Conservation (phyloP, 1,140 invertebrate species). For the Drosophila sulfurigaster region DNA sequence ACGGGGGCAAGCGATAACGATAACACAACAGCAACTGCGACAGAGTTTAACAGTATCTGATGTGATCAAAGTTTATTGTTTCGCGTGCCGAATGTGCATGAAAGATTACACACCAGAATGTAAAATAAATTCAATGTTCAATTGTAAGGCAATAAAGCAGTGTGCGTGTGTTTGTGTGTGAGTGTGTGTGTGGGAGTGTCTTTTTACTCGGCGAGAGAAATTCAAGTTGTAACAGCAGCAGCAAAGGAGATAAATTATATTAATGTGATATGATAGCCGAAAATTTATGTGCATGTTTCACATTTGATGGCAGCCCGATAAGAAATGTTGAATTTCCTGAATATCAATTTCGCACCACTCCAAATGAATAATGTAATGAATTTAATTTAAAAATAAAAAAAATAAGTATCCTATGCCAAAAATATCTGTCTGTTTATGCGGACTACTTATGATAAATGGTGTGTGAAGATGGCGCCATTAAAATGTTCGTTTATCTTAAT, state of each 20-base stretch:
- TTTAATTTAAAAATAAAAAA: conserved; percentile 58
- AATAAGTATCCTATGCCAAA: not conserved
- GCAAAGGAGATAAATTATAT: conserved; percentile 70
- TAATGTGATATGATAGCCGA: conserved; percentile 74
- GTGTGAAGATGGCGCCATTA: conserved; percentile 48
- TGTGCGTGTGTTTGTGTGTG: conserved; percentile 31
- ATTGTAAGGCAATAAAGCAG: conserved; percentile 48
- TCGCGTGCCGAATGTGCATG: conserved; percentile 49
- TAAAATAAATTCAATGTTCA: conserved; percentile 60
- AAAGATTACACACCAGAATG: conserved; percentile 67
- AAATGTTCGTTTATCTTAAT: conserved; percentile 59
- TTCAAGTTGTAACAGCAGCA: conserved; percentile 10
- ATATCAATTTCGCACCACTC: conserved; percentile 37
- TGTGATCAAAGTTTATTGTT: conserved; percentile 33
- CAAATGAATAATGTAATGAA: conserved; percentile 62
- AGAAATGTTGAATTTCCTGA: conserved; percentile 42
- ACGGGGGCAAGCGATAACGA: conserved; percentile 2
- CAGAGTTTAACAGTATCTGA: conserved; percentile 31
- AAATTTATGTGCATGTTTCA: conserved; percentile 58
- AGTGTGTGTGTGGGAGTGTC: not conserved
- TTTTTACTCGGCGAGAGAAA: not conserved
- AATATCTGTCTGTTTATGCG: not conserved
- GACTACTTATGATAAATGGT: conserved; percentile 42
- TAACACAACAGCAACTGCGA: conserved; percentile 1
- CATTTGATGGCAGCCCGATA: conserved; percentile 53